phyloP scores from a whole-genome alignment of 2,888 invertebrate genomes.

The Leptura quadrifasciata region DNA sequence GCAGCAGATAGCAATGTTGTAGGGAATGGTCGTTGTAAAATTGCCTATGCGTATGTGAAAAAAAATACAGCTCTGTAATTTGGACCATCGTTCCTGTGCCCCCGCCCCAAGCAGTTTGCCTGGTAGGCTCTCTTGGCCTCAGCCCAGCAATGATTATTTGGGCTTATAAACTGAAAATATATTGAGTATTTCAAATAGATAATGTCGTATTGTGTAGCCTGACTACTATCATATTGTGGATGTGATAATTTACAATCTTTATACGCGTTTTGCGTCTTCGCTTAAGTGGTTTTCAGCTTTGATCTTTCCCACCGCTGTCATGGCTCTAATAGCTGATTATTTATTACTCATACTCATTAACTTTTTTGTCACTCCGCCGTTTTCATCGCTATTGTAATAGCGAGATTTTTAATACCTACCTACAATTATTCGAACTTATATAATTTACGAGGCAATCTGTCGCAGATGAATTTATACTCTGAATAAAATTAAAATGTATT shows the following conservation, averaged over 20 bases:
- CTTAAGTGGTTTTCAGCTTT: slow-evolving; percentile 36
- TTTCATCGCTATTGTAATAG: slow-evolving; percentile 19
- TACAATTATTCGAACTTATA: background rate
- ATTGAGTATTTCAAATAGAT: slow-evolving; percentile 10
- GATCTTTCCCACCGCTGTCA: slow-evolving; percentile 22
- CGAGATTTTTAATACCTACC: background rate
- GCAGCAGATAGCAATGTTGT: too few relatives aligned
- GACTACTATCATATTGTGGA: slow-evolving; percentile 28
- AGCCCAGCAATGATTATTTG: too few relatives aligned
- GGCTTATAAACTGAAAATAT: background rate
- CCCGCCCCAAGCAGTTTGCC: too few relatives aligned
- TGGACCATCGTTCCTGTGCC: too few relatives aligned
- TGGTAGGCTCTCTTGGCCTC: too few relatives aligned
- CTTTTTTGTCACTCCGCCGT: slow-evolving; percentile 29
- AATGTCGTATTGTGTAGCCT: background rate
- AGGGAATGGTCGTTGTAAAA: too few relatives aligned
- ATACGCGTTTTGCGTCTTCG: background rate
- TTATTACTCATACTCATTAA: slow-evolving; percentile 37
- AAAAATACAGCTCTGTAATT: too few relatives aligned
- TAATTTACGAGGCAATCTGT: slow-evolving; percentile 25
- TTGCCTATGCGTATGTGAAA: too few relatives aligned
- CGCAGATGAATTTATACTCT: slow-evolving; percentile 1
- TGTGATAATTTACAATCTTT: slow-evolving; percentile 30
- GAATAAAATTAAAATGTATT: slow-evolving; percentile 26
- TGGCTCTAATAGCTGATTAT: slow-evolving; percentile 22